These are phyloP conservation scores for Trematocara stigmaticum DNA, from an alignment of 2,113 vertebrate genomes.

Conservation along the genomic window DNA sequence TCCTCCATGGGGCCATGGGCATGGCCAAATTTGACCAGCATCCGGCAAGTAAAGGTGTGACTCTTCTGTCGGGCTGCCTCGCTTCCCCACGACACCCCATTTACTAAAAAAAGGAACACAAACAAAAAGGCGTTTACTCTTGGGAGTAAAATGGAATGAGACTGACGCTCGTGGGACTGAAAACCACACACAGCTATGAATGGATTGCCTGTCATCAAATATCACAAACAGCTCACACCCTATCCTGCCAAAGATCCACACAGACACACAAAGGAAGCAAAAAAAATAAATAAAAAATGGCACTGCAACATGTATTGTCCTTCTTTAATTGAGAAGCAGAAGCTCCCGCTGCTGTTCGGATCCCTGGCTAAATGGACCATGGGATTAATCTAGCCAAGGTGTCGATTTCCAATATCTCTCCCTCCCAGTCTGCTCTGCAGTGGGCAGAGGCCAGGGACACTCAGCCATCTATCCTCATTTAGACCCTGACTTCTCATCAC, in stretches of 20 bases:
- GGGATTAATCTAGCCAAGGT: conserved; percentile 70
- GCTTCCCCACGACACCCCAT: conserved; percentile 89
- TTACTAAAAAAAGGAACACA: conserved; percentile 66
- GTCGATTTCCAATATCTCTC: conserved; percentile 72
- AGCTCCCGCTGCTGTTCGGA: conserved; percentile 31
- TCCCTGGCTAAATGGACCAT: conserved; percentile 67
- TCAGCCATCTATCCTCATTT: conserved; percentile 72
- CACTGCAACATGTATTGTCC: conserved; percentile 32
- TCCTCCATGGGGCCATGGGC: conserved; percentile 77
- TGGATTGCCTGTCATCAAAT: conserved; percentile 20
- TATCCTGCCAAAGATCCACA: neutral
- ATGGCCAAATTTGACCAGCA: conserved; percentile 86
- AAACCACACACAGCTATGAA: neutral
- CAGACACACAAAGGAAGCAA: conserved; percentile 19
- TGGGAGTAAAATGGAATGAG: neutral
- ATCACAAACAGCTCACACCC: conserved; percentile 18
- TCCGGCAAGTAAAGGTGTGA: conserved; percentile 95
- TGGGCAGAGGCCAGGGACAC: conserved; percentile 62
- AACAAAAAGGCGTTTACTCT: neutral
- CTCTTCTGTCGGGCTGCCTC: conserved; percentile 92
- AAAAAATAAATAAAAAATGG: neutral
- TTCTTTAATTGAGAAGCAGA: conserved; percentile 49
- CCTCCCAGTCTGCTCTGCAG: conserved; percentile 41
- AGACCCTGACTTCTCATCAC: conserved; percentile 62
- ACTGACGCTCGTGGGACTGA: neutral